These are phyloP conservation scores for Motacilla tschutschensis DNA, from an alignment of 2,113 vertebrate species.

Conservation along the genomic window DNA sequence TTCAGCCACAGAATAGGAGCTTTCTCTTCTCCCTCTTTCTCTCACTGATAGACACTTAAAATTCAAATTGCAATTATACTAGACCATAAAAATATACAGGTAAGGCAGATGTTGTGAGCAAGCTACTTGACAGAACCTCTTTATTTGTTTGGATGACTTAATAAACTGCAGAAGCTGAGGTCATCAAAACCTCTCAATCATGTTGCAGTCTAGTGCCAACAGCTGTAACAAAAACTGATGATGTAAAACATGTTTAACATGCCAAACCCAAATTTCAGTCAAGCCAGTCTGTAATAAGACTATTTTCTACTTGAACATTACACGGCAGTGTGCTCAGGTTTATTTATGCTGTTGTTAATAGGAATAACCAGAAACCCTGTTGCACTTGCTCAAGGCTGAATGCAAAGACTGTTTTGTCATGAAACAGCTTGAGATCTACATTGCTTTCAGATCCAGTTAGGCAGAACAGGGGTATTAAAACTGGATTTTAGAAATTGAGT, in stretches of 20 bases:
- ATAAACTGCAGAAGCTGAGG: conserved; percentile 49
- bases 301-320: conserved; percentile 37
- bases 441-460: background rate
- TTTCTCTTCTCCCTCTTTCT: background rate
- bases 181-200: conserved; percentile 56
- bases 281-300: conserved; percentile 7
- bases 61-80: background rate
- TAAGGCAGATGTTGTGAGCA: background rate
- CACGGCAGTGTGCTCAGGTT: background rate
- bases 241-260: conserved; percentile 46
- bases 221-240: conserved; percentile 49
- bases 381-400: conserved; percentile 6
- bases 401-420: conserved; percentile 1
- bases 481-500: background rate
- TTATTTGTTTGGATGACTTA: conserved; percentile 52
- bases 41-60: background rate
- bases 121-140: conserved; percentile 27
- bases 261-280: conserved; percentile 31
- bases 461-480: background rate
- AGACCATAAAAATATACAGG: conserved; percentile 22
- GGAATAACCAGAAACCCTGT: background rate
- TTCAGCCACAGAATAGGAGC: background rate
- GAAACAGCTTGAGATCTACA: background rate
- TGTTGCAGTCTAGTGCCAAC: conserved; percentile 19
- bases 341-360: conserved; percentile 31